Evolutionary conservation across 2,888 invertebrate genomes (phyloP).

Genomic region (Vesta saturnalis): DNA sequence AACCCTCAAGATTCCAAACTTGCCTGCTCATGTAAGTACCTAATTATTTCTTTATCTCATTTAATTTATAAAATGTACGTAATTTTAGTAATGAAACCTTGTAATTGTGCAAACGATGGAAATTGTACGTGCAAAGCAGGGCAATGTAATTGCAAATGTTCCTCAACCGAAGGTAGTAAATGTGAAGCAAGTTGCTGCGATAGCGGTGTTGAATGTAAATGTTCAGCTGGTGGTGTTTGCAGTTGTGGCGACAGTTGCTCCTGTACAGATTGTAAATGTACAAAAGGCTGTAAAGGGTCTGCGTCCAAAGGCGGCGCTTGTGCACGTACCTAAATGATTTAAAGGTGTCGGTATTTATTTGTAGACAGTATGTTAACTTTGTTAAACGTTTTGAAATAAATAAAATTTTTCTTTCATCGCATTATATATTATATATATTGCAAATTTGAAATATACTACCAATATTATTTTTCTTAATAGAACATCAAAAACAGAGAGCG

Average conservation of each 20-base stretch:
- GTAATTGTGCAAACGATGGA: background rate
- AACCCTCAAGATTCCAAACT: background rate
- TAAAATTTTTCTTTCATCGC: too few species aligned
- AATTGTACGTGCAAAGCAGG: background rate
- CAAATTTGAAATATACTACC: too few species aligned
- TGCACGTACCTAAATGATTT: background rate
- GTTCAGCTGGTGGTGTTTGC: background rate
- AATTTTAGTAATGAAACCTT: background rate
- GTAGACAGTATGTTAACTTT: background rate
- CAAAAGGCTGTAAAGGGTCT: too few species aligned
- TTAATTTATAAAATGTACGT: background rate
- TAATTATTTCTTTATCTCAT: background rate
- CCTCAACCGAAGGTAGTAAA: background rate
- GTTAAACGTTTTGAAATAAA: background rate
- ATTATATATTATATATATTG: too few species aligned
- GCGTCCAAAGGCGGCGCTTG: background rate
- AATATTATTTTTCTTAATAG: too few species aligned
- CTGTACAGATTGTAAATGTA: too few species aligned
- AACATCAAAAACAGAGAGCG: background rate
- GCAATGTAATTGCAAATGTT: background rate
- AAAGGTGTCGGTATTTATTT: too few species aligned
- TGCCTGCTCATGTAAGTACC: background rate
- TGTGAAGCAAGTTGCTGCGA: background rate
- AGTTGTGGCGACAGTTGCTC: too few species aligned
- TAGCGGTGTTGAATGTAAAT: background rate